Conservation (phyloP, 1,140 invertebrate species). For the Bombyx mori region ASM3026992v2 NC_085116.1:15812501-15813000, state of each 20-base stretch:
- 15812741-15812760: not conserved
- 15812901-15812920: constrained; percentile 89
- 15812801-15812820: constrained; percentile 89
- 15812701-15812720: not conserved
- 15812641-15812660: not conserved
- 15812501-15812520: constrained; percentile 90
- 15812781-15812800: not conserved
- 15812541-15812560: constrained; percentile 90
- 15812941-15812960: constrained; percentile 72
- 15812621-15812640: not conserved
- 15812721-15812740: not conserved
- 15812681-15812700: not conserved
- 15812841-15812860: constrained; percentile 88
- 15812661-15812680: too few species aligned
- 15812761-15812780: not conserved
- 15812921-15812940: constrained; percentile 91
- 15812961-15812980: constrained; percentile 72
- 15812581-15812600: not conserved
- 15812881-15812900: constrained; percentile 96
- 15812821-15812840: constrained; percentile 90
- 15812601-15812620: not conserved
- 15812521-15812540: constrained; percentile 86
- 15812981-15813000: constrained; percentile 82
- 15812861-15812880: constrained; percentile 91
- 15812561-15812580: constrained; percentile 87